Evolutionary conservation across 2,113 vertebrate species (phyloP).

Genomic region (Lagopus leucura): DNA sequence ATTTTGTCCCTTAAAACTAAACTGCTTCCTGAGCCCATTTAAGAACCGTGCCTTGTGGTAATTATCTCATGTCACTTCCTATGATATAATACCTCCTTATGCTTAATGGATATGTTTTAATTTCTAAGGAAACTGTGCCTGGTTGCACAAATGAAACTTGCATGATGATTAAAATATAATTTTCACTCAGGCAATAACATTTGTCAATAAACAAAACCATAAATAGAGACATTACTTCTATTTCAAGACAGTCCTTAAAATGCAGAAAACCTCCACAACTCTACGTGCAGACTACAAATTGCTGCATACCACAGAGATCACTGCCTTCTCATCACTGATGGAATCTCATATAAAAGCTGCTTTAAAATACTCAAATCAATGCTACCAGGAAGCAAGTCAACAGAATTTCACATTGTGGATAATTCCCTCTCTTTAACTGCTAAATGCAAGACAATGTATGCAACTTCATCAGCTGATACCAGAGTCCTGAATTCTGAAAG

Average conservation of each 20-base stretch:
- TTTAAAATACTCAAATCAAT: neutral
- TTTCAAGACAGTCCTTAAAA: neutral
- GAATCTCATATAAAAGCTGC: neutral
- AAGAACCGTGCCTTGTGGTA: neutral
- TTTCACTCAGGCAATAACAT: conserved; percentile 2
- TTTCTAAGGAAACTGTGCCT: conserved; percentile 22
- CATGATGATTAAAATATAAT: conserved; percentile 32
- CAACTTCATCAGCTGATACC: neutral
- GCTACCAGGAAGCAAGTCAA: neutral
- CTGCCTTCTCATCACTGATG: neutral
- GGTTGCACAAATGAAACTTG: conserved; percentile 11
- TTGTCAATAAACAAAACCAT: neutral
- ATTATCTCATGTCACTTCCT: conserved; percentile 36
- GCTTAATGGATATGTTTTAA: neutral
- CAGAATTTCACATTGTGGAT: neutral
- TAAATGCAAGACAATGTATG: neutral
- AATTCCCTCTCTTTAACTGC: neutral
- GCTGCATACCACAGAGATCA: neutral
- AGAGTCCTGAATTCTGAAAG: neutral
- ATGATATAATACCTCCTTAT: conserved; percentile 30
- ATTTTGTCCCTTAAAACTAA: neutral
- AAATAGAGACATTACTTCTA: neutral
- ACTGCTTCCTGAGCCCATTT: neutral
- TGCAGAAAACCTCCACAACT: neutral
- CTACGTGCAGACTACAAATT: neutral